Evolutionary conservation across 2,888 invertebrate species (phyloP).

Genomic region (Sinodicranocentrus sp.): DNA sequence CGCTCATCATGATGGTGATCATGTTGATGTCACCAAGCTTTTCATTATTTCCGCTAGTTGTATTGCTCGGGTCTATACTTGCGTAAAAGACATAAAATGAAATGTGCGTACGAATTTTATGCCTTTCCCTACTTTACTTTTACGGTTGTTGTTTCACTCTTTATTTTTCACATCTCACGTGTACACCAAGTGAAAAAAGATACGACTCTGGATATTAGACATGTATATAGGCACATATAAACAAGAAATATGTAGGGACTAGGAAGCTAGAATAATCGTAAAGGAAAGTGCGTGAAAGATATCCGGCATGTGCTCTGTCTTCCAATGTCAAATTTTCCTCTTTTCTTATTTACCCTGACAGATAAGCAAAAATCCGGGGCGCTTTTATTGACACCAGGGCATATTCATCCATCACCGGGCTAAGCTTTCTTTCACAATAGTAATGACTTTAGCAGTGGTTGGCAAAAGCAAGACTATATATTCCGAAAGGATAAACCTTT

Average conservation of each 20-base stretch:
- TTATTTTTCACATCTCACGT: neutral
- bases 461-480: too few species aligned
- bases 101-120: conserved; percentile 44
- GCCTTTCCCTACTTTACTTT: conserved; percentile 11
- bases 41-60: conserved; percentile 30
- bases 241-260: too few species aligned
- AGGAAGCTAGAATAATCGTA: too few species aligned
- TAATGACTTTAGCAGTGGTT: too few species aligned
- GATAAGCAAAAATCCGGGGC: neutral
- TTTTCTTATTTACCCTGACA: neutral
- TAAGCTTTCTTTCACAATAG: too few species aligned
- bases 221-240: too few species aligned
- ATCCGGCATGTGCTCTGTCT: neutral
- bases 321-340: conserved; percentile 4
- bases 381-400: neutral
- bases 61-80: too few species aligned
- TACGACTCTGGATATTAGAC: too few species aligned
- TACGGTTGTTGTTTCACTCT: conserved; percentile 7
- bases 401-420: conserved; percentile 2
- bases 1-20: conserved; percentile 26
- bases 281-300: neutral
- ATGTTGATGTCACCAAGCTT: conserved; percentile 34
- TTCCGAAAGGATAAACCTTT: too few species aligned
- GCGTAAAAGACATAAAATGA: conserved; percentile 33
- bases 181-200: too few species aligned